These are phyloP conservation scores for Sphaeridia pumilis DNA, from an alignment of 2,888 invertebrate species.

Conservation along the genomic window DNA sequence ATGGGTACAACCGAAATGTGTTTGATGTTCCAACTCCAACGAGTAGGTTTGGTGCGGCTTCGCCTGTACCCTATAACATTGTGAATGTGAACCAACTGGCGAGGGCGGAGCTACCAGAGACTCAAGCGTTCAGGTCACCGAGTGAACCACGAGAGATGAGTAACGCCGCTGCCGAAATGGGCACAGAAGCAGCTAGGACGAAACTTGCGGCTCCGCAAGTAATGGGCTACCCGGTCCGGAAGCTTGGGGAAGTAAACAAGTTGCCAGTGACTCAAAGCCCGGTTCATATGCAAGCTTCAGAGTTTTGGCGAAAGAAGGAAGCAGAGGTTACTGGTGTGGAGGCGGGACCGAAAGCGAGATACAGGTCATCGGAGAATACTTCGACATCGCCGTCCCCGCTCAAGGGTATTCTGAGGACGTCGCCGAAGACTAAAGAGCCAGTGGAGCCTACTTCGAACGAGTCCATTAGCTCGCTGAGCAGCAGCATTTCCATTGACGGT, in stretches of 20 bases:
- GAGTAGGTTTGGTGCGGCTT: constrained; percentile 12
- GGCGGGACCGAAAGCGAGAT: constrained; percentile 10
- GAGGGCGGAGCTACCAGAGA: not conserved
- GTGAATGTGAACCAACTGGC: not conserved
- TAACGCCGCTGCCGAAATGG: not conserved
- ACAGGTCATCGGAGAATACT: constrained; percentile 34
- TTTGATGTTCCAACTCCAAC: constrained; percentile 8
- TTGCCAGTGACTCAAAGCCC: constrained; percentile 26
- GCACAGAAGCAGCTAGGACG: not conserved
- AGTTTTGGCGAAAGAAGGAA: constrained; percentile 37
- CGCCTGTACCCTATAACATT: not conserved
- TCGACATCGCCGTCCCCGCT: too few relatives aligned
- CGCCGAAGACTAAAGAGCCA: not conserved
- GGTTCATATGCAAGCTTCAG: constrained; percentile 34
- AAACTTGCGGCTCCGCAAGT: not conserved
- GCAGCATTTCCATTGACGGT: constrained; percentile 27
- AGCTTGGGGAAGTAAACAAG: constrained; percentile 19
- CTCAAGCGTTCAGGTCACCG: constrained; percentile 25
- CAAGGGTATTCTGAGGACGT: not conserved
- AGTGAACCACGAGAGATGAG: constrained; percentile 33
- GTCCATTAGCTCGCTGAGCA: constrained; percentile 33
- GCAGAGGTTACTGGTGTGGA: constrained; percentile 25
- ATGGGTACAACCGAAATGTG: constrained; percentile 21
- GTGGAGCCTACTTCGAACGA: constrained; percentile 25
- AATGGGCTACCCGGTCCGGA: constrained; percentile 33